Conservation (phyloP, 2,888 invertebrate genomes). For the Tuberolachnus salignus region DNA sequence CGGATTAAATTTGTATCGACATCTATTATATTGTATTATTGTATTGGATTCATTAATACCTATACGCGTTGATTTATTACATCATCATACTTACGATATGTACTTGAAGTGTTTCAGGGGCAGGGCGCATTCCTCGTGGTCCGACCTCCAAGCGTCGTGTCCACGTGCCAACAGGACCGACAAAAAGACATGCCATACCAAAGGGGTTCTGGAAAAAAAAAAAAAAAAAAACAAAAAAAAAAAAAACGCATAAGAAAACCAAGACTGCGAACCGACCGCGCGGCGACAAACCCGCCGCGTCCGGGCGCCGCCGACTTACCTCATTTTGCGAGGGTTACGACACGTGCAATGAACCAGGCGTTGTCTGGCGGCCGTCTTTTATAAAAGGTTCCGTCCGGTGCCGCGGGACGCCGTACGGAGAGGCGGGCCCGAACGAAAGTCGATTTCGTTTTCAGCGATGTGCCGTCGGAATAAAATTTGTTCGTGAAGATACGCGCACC, state of each 20-base stretch:
- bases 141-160: slow-evolving; percentile 29
- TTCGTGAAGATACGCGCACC: not conserved
- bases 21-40: too few relatives aligned
- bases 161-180: not conserved
- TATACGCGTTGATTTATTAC: too few relatives aligned
- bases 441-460: slow-evolving; percentile 49
- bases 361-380: slow-evolving; percentile 28
- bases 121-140: slow-evolving; percentile 38
- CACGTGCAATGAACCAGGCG: slow-evolving; percentile 12
- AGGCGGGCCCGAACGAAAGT: slow-evolving; percentile 49
- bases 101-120: slow-evolving; percentile 50
- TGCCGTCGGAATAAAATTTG: slow-evolving; percentile 15
- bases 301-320: slow-evolving; percentile 21
- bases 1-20: too few relatives aligned
- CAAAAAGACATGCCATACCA: not conserved
- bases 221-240: too few relatives aligned
- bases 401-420: slow-evolving; percentile 44
- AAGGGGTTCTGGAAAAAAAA: slow-evolving; percentile 25
- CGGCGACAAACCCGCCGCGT: too few relatives aligned
- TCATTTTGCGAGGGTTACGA: slow-evolving; percentile 42
- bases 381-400: slow-evolving; percentile 54
- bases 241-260: too few relatives aligned
- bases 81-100: slow-evolving; percentile 36
- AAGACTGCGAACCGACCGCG: too few relatives aligned
- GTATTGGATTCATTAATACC: too few relatives aligned